Conservation (phyloP, 2,888 invertebrate species). For the Lottia scabra region DNA sequence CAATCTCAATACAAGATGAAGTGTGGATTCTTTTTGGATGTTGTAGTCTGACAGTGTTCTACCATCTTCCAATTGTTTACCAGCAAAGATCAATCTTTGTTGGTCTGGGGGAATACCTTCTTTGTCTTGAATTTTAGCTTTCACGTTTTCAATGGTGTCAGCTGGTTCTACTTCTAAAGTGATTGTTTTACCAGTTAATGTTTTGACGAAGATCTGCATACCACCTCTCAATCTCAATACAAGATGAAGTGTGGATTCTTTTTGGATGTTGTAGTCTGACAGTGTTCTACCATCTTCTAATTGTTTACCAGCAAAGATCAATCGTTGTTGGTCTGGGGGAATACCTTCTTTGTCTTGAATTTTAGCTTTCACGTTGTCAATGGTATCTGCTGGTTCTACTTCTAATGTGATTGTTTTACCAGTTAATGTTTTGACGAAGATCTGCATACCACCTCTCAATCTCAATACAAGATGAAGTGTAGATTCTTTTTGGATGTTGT, state of each 20-base stretch:
- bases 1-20: conserved; percentile 89
- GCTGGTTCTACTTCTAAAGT: conserved; percentile 77
- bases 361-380: conserved; percentile 88
- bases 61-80: conserved; percentile 95
- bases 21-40: conserved; percentile 94
- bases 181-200: conserved; percentile 30
- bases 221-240: conserved; percentile 84
- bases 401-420: conserved; percentile 66
- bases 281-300: conserved; percentile 93
- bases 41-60: conserved; percentile 92
- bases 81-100: conserved; percentile 78
- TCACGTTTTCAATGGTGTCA: conserved; percentile 94
- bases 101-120: conserved; percentile 75
- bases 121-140: conserved; percentile 74
- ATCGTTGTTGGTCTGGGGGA: conserved; percentile 82
- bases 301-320: conserved; percentile 95
- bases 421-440: conserved; percentile 74
- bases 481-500: conserved; percentile 95
- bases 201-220: conserved; percentile 84
- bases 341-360: conserved; percentile 74
- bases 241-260: conserved; percentile 90
- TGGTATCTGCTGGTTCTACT: conserved; percentile 87
- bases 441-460: conserved; percentile 78
- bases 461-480: conserved; percentile 91
- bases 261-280: conserved; percentile 94